Base-by-base conservation (phyloP, 2,797 vertebrate species). In the Hylomyscus alleni region DNA sequence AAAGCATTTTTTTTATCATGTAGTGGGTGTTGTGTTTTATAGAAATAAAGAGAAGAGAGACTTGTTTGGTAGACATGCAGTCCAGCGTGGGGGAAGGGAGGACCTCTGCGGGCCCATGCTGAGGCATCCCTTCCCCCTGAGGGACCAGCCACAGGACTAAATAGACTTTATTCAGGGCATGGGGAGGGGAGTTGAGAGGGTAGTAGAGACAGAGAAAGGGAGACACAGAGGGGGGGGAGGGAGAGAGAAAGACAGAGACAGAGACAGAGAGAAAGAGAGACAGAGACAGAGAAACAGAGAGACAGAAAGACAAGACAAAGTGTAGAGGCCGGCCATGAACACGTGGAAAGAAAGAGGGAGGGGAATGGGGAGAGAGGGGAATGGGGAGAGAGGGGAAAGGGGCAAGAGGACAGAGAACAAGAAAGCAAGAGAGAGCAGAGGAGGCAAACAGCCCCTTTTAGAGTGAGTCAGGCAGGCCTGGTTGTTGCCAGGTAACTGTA, bases 211-310 rank as follows among this genome's bases (percentile, higher is more conserved):
- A 15, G 65, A 67, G 65, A 34, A 34, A 67, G 65, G 29, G 3
- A 31, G 29, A 9, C 20, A 60, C 2, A 9, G 22, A 17, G n/a
- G 2, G 9, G 9, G 4, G 26, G 3, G 10, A 29, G 11, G 4
- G 22, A 29, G 62, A 4, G 26, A 65, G 60, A 3, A 24, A 10
- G 9, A 24, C 24, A 9, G 24, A 60, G 56, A 58, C 7, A 11
- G 24, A 9, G 58, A 60, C 2, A 9, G 22, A 17, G 20, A 58
- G 56, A 22, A 2, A 17, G 2, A 20, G 8, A 2, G 24, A 2
- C 2, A 60, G 22, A 8, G 13, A 22, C 5, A 60, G 58, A 8
- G 9, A 20, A 24, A 8, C 7, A 3, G 24, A 11, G 9, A 60
- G 24, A 10, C 6, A 44, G 44, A 44, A 44, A 44, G 3, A 44